Evolutionary conservation across 2,888 invertebrate species (phyloP), one percentile per base, ranked within the genome.

Genomic region (Drosophila acutilabella): DNA sequence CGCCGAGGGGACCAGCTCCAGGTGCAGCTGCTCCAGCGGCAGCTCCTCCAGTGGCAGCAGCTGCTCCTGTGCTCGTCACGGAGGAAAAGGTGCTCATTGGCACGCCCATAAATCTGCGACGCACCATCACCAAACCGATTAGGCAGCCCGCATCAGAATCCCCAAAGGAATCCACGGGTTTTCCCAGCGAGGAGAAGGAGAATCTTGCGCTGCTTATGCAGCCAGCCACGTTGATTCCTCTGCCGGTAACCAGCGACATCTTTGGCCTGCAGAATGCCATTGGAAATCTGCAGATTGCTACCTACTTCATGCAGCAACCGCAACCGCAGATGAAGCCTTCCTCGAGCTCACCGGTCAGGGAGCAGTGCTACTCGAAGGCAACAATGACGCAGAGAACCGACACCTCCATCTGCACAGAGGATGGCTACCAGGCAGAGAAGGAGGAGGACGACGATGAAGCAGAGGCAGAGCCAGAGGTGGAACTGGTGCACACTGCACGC

Each of bases 251-350:
- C 20, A 90, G 78, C 2, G 92, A 92, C 51, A 90, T 92, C 11
- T 91, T 92, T 57, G 92, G 92, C 0, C 76, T 92, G 0, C 92
- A 92, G 56, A 92, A 90, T 56, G 90, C 91, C 41, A 91, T 92
- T 23, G 92, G 92, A 0, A 93, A 92, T 73, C 78, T 93, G 2
- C 92, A 92, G 73, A 90, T 92, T 7, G 92, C 93, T 42, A 91
- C 92, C 0, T 91, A 91, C 57, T 81, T 92, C 14, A 90, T 92
- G 85, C 92, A 92, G 36, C 92, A 91, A 36, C 88, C 90, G 38
- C 92, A 91, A 36, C 88, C 90, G 14, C 66, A 89, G 1, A 83
- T 90, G 48, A 64, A 75, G 38, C 88, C 91, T 0, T 67, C 83
- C 4, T 77, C 61, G 0, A 47, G 82, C 4, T 78, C 61, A 1